Evolutionary conservation across 2,888 invertebrate genomes (phyloP), one percentile per base, ranked within the genome.

Genomic region (Catocala sponsa): DNA sequence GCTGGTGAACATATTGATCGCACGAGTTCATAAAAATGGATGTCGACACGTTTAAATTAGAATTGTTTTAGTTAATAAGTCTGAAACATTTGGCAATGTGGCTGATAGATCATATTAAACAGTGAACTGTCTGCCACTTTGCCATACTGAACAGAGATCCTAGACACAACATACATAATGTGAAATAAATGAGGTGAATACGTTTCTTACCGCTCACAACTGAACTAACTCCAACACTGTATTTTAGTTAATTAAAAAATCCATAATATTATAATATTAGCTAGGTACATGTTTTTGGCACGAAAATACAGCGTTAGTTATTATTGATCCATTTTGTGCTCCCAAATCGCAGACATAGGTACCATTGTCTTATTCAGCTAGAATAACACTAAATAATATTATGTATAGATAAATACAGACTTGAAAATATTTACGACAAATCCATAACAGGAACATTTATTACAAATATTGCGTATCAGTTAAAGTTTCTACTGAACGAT

Each of bases 361-460:
- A 63, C 48, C 13, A 32, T 61, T 42, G 43, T 38, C 63, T 73
- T 76, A 79, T 2, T n/a, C 25, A 67, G 5, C 63, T 72, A 78
- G 52, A 66, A 55, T 70, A 72, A 64, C 44, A 61, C 64, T 63
- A 69, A 67, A 55, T 70, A 62, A 70, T 70, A 57, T 61, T 66
- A 25, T 25, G 25, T 25, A 59, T 56, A 70, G 54, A 62, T 81
- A 75, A 77, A 81, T 86, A 85, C 63, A 78, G 56, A 81, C 61
- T 78, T 78, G 67, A 81, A 81, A 81, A 81, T 80, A 76, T 77
- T 71, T 70, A 82, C 80, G 84, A 90, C 90, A 91, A 92, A 91
- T 92, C 91, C 91, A 68, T 85, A 84, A 80, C 86, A 92, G 90
- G 91, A 91, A 92, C 91, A 84, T 86, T 81, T 79, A 76, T 77